Evolutionary conservation across 2,888 invertebrate genomes (phyloP), one percentile per base, ranked within the genome.

Genomic region (Aspidapion aeneum): DNA sequence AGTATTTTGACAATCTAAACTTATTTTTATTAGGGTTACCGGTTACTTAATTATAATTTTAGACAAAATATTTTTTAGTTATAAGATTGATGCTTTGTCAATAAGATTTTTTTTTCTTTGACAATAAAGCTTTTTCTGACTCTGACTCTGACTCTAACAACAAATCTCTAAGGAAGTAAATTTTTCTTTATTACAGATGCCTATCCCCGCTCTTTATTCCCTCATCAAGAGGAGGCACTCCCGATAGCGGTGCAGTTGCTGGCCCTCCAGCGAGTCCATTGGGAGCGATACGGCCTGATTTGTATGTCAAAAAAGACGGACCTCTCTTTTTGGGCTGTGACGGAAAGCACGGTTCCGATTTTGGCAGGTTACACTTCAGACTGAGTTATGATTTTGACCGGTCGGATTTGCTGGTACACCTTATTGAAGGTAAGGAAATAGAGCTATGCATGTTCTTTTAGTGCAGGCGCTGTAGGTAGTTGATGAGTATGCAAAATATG

Each of bases 351-450:
- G 90, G 90, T 5, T 88, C 89, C 2, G 87, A 86, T 49, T 84
- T 93, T 55, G 95, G 95, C 48, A 85, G 93, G 65, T 84, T 96
- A 68, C 95, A 95, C 76, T 85, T 94, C 71, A 84, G 93, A 61
- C 82, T 95, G 62, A 93, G 90, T 74, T 96, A 95, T 75, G 95
- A 95, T 81, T 94, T 94, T 75, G 91, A 94, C 78, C 85, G 92
- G 68, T 94, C 94, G 17, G 95, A 96, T 79, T 83, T 96, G 70
- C 90, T 93, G 69, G 90, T 94, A n/a, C 94, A 95, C 81, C 83
- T 95, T 69, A 94, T 95, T 79, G 94, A 95, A 88, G 93, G 93
- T 92, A 75, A 73, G 35, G 5, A 35, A n/a, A n/a, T n/a, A n/a
- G 69, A 55, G 52, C 16, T 54, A 48, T 48, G n/a, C n/a, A n/a